These are phyloP conservation scores for roundworm (Caenorhabditis elegans) DNA, from an alignment of 1,140 invertebrate genomes.

Conservation along the genomic window WBcel235 BX284606.5:15716001-15716500, in stretches of 20 bases:
- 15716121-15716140: not conserved
- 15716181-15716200: not conserved
- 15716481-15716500: conserved; percentile 23
- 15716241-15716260: too few relatives aligned
- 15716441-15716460: not conserved
- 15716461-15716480: not conserved
- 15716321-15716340: too few relatives aligned
- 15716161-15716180: not conserved
- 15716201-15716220: not conserved
- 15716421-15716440: not conserved
- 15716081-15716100: not conserved
- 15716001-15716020: not conserved
- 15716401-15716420: not conserved
- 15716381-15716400: too few relatives aligned
- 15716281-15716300: not conserved
- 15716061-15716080: not conserved
- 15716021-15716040: not conserved
- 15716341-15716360: too few relatives aligned
- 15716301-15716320: too few relatives aligned
- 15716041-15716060: not conserved
- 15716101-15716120: conserved; percentile 15
- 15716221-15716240: not conserved
- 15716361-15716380: too few relatives aligned
- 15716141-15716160: not conserved
- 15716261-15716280: not conserved